Evolutionary conservation across 2,113 vertebrate genomes (phyloP), one percentile per base, ranked within the genome.

Genomic region (Oryzias celebensis): DNA sequence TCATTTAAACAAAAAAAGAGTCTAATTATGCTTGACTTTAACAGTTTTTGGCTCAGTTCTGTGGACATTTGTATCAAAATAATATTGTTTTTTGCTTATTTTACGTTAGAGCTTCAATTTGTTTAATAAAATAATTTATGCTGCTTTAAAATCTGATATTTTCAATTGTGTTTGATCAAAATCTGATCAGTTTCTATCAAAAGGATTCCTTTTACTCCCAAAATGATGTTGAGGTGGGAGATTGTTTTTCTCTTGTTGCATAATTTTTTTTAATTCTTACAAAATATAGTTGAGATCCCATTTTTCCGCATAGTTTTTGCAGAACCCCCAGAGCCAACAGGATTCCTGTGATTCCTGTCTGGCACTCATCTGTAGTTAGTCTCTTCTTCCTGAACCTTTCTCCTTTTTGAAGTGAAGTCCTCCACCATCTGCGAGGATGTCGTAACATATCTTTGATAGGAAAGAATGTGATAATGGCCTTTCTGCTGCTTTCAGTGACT

Each of bases 401-500:
- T 51, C 26, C 52, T 58, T 43, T 36, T 52, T 18, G 52, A 64
- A 50, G 28, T 28, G 10, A 80, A 44, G 28, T 62, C 16, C 59
- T 52, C 52, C 31, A n/a, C 42, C 28, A 13, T 49, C 16, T 50
- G 26, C 1, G 12, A 3, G 44, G 56, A 16, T n/a, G 22, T 20
- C 55, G 24, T 50, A 17, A 4, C 14, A 55, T 56, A 23, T 64
- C 45, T 54, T 26, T 52, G 45, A 46, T 49, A 1, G 55, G 57
- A 62, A 67, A 66, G 58, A 61, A 65, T 65, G 63, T 43, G 47
- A 17, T 24, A 15, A 18, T 31, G 28, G 43, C 26, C 20, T n/a
- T 16, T 58, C 10, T 62, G 50, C 52, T 47, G 23, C 58, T 55
- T 42, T 4, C 23, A n/a, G 7, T 55, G 59, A 28, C 62, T 36